Percentiles rank a stretch among this genome's conserved stretches.
These are phyloP conservation scores for Brassicogethes aeneus DNA, from an alignment of 2,888 invertebrate genomes.

Conservation along the genomic window DNA sequence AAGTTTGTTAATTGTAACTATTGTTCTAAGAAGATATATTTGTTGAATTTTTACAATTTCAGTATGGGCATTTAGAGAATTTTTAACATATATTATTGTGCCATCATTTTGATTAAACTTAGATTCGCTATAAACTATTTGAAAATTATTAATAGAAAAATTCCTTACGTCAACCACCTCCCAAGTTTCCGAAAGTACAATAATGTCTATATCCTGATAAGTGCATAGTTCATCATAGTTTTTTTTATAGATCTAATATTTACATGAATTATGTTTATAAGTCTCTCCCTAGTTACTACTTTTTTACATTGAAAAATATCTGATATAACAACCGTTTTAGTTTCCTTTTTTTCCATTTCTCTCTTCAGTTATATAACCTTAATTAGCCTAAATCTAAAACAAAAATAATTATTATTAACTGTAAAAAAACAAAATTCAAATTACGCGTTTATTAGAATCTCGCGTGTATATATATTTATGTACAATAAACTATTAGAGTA, in stretches of 20 bases:
- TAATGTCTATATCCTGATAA: slow-evolving; percentile 1
- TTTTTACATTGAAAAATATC: neutral
- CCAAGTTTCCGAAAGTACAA: neutral
- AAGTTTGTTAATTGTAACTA: neutral
- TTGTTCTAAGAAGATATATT: neutral
- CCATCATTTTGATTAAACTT: neutral
- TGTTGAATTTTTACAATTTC: neutral
- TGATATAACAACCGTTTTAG: neutral
- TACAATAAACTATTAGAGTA: neutral
- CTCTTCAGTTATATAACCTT: neutral
- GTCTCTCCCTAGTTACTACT: neutral
- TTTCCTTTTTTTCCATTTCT: neutral
- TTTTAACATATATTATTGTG: neutral
- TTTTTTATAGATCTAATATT: neutral
- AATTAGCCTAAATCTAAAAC: neutral
- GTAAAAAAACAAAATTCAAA: neutral
- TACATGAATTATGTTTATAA: neutral
- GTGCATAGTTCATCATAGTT: slow-evolving; percentile 1
- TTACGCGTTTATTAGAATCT: neutral
- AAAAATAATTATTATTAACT: neutral
- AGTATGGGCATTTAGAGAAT: neutral
- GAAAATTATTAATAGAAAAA: neutral
- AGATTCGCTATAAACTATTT: slow-evolving; percentile 1
- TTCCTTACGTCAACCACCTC: neutral
- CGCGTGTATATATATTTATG: neutral